Evolutionary conservation across 2,113 vertebrate species (phyloP).

Genomic region (Meriones unguiculatus): DNA sequence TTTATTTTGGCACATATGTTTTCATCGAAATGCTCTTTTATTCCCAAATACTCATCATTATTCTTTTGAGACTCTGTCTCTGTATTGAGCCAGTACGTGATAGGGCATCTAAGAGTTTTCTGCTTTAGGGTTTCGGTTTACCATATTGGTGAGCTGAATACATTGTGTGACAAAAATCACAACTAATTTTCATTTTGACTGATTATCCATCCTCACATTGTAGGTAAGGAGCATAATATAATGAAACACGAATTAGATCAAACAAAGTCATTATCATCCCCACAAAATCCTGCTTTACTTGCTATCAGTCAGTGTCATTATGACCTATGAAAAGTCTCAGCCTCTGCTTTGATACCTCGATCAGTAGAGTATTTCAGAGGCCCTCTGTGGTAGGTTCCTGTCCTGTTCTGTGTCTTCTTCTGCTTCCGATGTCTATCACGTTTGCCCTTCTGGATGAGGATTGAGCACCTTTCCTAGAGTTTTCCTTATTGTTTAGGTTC

Average conservation of each 20-base stretch:
- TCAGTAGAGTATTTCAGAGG: too few relatives aligned
- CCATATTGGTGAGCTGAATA: neutral
- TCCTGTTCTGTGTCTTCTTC: too few relatives aligned
- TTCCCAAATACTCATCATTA: neutral
- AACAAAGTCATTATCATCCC: neutral
- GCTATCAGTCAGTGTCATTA: neutral
- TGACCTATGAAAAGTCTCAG: neutral
- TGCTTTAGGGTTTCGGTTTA: neutral
- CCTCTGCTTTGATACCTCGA: too few relatives aligned
- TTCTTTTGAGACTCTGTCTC: neutral
- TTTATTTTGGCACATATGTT: neutral
- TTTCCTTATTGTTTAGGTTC: too few relatives aligned
- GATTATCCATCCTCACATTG: neutral
- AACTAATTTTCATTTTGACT: neutral
- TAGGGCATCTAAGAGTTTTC: neutral
- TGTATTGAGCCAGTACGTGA: neutral
- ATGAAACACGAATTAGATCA: neutral
- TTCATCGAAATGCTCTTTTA: neutral
- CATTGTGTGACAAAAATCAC: neutral
- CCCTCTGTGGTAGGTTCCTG: too few relatives aligned
- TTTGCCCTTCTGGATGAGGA: too few relatives aligned
- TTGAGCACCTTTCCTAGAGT: too few relatives aligned
- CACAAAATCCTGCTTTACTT: neutral
- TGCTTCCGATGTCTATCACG: too few relatives aligned
- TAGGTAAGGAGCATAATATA: neutral